phyloP scores from a whole-genome alignment of 2,113 vertebrate genomes.

The Laticauda colubrina region DNA sequence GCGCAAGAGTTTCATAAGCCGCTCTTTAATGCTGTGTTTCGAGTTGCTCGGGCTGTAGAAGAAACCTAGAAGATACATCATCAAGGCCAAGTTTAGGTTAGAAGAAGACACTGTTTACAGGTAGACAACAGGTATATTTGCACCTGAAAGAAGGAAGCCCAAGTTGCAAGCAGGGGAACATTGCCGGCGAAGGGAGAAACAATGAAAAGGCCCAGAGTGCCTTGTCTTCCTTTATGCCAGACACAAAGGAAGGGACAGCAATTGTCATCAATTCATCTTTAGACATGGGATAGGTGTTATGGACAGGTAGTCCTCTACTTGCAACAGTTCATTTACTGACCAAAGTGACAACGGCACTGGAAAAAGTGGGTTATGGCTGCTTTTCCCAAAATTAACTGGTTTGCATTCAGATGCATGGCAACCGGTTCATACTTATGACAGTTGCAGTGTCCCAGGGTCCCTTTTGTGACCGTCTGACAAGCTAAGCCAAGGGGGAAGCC shows the following conservation, averaged over 20 bases:
- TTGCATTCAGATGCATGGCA: no score
- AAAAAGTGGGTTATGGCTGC: no score
- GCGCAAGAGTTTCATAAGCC: slow-evolving; percentile 89
- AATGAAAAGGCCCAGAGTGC: slow-evolving; percentile 40
- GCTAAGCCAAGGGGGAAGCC: no score
- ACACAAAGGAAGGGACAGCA: slow-evolving; percentile 12
- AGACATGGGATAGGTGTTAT: slow-evolving; percentile 8
- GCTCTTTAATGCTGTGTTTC: slow-evolving; percentile 88
- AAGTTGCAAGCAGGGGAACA: slow-evolving; percentile 33
- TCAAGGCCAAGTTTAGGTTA: slow-evolving; percentile 66
- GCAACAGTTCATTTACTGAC: not conserved
- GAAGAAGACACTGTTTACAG: slow-evolving; percentile 41
- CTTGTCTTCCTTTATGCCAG: not conserved
- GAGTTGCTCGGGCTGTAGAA: slow-evolving; percentile 80
- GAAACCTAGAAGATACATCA: slow-evolving; percentile 88
- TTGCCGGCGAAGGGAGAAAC: slow-evolving; percentile 14
- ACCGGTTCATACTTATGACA: no score
- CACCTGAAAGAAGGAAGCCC: slow-evolving; percentile 26
- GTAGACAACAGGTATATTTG: slow-evolving; percentile 30
- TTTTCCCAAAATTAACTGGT: no score
- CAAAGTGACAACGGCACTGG: not conserved
- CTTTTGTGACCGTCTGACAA: no score
- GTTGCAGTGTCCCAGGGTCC: no score
- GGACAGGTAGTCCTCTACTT: not conserved
- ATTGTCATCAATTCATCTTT: slow-evolving; percentile 8